Evolutionary conservation across 2,797 vertebrate species (phyloP).

Genomic region (Cyprinella venusta): DNA sequence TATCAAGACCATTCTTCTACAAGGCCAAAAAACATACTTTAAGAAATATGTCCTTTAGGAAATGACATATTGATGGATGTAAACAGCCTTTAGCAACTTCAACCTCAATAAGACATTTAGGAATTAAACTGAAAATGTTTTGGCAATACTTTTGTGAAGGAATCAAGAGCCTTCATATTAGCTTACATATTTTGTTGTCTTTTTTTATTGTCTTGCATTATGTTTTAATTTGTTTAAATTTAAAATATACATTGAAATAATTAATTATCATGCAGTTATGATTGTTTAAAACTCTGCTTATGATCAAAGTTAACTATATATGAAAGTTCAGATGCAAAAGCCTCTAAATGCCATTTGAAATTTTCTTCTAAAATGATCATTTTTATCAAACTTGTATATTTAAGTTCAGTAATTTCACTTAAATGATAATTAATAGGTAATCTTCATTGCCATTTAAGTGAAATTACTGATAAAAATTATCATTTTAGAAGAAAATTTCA

Average conservation of each 20-base stretch:
- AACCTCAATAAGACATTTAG: neutral
- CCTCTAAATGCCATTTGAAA: no score
- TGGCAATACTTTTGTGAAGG: neutral
- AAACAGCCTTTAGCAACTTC: neutral
- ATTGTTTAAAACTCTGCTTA: neutral
- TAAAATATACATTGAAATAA: neutral
- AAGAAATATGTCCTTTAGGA: conserved; percentile 10
- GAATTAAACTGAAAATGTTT: neutral
- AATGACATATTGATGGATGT: neutral
- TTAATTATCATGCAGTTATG: neutral
- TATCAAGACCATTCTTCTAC: conserved; percentile 46
- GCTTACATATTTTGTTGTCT: neutral
- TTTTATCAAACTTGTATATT: no score
- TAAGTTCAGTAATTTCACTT: no score
- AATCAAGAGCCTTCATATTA: neutral
- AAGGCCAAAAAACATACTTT: conserved; percentile 31
- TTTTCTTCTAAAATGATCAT: no score
- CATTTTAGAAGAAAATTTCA: no score
- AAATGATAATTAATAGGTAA: no score
- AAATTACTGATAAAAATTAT: no score
- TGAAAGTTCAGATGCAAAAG: no score
- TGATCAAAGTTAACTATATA: neutral
- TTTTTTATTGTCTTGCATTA: neutral
- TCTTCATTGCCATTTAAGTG: no score
- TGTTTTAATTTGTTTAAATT: neutral